Evolutionary conservation across 2,888 invertebrate species (phyloP), one percentile per base, ranked within the genome.

Genomic region (Chymomyza caudatula): DNA sequence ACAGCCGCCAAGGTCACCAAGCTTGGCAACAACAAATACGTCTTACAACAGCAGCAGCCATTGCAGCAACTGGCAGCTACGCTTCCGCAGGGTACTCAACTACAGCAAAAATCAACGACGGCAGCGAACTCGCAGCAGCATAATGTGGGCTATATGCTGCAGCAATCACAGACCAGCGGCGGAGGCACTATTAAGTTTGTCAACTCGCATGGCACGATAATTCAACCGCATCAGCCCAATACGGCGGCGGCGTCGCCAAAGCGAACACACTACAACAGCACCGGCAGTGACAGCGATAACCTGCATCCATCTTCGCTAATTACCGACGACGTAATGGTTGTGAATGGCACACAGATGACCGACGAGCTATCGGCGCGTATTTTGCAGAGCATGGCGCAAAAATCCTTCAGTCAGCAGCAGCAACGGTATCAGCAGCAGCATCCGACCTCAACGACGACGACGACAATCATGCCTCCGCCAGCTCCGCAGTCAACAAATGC

Each of bases 301-400:
- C 59, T 65, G 23, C 74, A 61, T 17, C 76, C 62, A 53, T 74
- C 86, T 3, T 80, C 87, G n/a, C 59, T 88, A 25, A 74, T 88
- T 59, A 82, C 86, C 17, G 90, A 90, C 56, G 90, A 90, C 66
- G 89, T 90, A 17, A 88, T 90, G 87, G 89, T 90, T 71, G 90
- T 90, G 6, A 90, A 90, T 76, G 90, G 90, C 29, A 90, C 90
- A 0, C 89, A 90, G 67, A 90, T 90, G 90, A 90, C 90, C 2
- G 90, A 90, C 60, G 90, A 90, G 71, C 44, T 90, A 2, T 90
- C 90, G 37, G 90, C 90, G 3, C 86, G 90, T 47, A 90, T 90
- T 51, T 69, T 90, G 22, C 90, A 90, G 65, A 90, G 90, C 69
- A 90, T 90, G 88, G 90, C 90, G 0, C 90, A 90, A 63, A 90